Percentiles rank a stretch among this genome's conserved stretches.
phyloP scores from a whole-genome alignment of 2,113 vertebrate species.

The Blennius ocellaris region DNA sequence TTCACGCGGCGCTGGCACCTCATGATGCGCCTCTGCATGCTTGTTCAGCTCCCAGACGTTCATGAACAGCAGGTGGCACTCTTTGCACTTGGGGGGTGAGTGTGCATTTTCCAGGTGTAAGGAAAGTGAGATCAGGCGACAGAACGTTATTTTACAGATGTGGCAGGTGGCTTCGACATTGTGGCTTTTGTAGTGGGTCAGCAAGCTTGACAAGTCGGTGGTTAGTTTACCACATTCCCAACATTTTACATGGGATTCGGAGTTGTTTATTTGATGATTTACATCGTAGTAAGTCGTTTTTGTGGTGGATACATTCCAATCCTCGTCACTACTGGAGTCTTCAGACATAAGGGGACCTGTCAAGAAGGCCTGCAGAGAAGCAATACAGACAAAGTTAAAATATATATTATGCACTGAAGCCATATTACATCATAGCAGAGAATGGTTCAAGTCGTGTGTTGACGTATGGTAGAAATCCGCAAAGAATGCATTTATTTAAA shows the following conservation, averaged over 20 bases:
- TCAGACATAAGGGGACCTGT: constrained; percentile 42
- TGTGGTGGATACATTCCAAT: neutral
- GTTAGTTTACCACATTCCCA: constrained; percentile 71
- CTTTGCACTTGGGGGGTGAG: constrained; percentile 33
- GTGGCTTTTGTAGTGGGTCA: constrained; percentile 63
- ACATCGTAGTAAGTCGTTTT: too few species aligned
- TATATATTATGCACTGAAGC: neutral
- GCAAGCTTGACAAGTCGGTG: constrained; percentile 38
- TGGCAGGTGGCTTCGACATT: constrained; percentile 55
- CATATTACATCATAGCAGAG: neutral
- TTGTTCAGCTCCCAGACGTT: constrained; percentile 70
- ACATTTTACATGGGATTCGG: constrained; percentile 33
- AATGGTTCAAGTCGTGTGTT: too few species aligned
- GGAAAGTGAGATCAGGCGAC: constrained; percentile 52
- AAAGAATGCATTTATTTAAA: too few species aligned
- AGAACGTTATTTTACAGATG: constrained; percentile 67
- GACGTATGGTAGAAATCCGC: too few species aligned
- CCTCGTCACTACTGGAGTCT: constrained; percentile 62
- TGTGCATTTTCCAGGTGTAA: constrained; percentile 69
- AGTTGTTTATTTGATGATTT: neutral
- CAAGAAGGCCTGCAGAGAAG: neutral
- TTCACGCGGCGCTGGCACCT: neutral
- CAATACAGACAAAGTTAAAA: constrained; percentile 1
- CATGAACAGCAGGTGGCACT: constrained; percentile 48
- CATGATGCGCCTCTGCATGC: constrained; percentile 48